These are phyloP conservation scores for Coelinius sp. DNA, from an alignment of 2,888 invertebrate species.

Conservation along the genomic window DNA sequence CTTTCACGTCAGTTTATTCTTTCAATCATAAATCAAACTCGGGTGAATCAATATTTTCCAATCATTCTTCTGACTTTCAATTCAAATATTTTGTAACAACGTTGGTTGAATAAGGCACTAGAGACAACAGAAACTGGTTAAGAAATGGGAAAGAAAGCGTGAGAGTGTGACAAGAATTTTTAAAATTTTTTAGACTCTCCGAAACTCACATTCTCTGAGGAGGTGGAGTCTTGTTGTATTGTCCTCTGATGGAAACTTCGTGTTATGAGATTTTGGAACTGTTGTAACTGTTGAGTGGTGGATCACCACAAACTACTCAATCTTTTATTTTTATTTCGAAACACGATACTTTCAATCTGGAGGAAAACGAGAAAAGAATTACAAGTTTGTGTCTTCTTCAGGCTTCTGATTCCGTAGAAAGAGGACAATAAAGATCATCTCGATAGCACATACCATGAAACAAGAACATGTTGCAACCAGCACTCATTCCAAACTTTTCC, in stretches of 20 bases:
- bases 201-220: neutral
- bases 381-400: slow-evolving; percentile 38
- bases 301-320: neutral
- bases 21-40: slow-evolving; percentile 6
- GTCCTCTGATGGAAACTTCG: neutral
- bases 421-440: neutral
- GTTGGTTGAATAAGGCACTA: neutral
- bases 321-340: slow-evolving; percentile 39
- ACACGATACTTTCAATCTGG: slow-evolving; percentile 44
- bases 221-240: neutral
- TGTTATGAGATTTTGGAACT: slow-evolving; percentile 5
- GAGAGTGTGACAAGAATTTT: slow-evolving; percentile 26
- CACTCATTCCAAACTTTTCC: neutral
- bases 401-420: slow-evolving; percentile 8
- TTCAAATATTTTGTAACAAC: slow-evolving; percentile 20
- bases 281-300: neutral
- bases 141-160: neutral
- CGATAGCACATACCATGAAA: neutral
- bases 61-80: slow-evolving; percentile 12
- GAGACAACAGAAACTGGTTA: neutral
- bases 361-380: slow-evolving; percentile 33
- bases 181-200: slow-evolving; percentile 19
- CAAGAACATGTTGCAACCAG: neutral
- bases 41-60: neutral
- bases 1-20: neutral